A percentile compares a stretch with the other conserved stretches of the same genome.
These are phyloP conservation scores for Hoplostethus mediterraneus DNA, from an alignment of 2,797 vertebrate genomes.

Conservation along the genomic window DNA sequence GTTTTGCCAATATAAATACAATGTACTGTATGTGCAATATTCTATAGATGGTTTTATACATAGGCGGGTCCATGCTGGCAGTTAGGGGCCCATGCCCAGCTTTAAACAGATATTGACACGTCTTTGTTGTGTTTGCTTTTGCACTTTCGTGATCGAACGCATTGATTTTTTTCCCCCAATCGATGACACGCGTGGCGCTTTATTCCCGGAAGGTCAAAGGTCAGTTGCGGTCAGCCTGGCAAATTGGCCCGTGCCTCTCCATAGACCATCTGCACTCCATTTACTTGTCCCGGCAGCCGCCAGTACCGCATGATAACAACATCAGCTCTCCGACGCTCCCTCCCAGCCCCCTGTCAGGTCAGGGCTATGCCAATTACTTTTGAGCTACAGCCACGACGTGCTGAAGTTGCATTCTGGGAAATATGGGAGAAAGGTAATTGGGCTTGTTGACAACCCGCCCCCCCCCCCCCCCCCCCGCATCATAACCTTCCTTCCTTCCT, in stretches of 20 bases:
- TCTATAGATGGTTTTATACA: not conserved
- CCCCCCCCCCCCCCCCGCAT: too few species aligned
- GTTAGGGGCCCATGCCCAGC: too few species aligned
- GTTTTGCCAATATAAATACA: not conserved
- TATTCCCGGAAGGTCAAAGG: conserved; percentile 26
- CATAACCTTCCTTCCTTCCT: conserved; percentile 3
- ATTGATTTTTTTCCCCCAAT: conserved; percentile 24
- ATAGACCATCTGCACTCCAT: conserved; percentile 6
- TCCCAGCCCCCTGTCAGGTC: conserved; percentile 33
- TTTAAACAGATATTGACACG: conserved; percentile 21
- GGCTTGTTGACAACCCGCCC: conserved; percentile 54
- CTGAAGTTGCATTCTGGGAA: conserved; percentile 70
- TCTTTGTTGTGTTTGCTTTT: not conserved
- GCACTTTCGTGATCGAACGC: not conserved
- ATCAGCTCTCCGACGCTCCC: conserved; percentile 25
- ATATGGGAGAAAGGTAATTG: conserved; percentile 67
- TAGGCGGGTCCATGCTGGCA: too few species aligned
- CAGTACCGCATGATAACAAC: not conserved
- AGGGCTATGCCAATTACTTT: conserved; percentile 54
- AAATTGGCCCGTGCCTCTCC: not conserved
- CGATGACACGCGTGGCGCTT: not conserved
- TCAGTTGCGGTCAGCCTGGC: not conserved
- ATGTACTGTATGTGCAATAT: not conserved
- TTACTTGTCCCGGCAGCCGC: conserved; percentile 32
- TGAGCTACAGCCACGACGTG: conserved; percentile 44